These are phyloP conservation scores for Musca domestica DNA, from an alignment of 1,140 invertebrate genomes.

Conservation along the genomic window DNA sequence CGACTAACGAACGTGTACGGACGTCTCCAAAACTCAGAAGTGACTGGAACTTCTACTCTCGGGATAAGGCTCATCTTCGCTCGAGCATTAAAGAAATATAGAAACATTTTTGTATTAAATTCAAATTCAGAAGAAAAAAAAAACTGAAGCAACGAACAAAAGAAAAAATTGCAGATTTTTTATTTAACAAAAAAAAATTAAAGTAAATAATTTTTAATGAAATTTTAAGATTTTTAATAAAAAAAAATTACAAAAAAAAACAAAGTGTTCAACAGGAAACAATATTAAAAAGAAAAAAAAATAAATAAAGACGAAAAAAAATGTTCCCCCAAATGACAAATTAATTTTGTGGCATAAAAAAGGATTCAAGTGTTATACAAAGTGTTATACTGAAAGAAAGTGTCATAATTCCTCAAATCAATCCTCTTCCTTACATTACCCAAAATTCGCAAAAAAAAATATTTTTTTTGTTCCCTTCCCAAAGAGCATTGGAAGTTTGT, in stretches of 20 bases:
- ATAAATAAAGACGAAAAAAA: no score
- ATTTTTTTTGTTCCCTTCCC: no score
- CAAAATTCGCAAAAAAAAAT: no score
- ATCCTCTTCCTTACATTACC: no score
- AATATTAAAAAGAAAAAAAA: no score
- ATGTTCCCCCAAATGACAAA: no score
- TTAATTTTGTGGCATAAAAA: no score
- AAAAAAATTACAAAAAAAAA: background rate
- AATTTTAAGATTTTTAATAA: background rate
- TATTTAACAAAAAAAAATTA: background rate
- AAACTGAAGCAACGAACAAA: background rate
- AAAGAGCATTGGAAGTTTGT: no score
- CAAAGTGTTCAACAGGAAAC: no score
- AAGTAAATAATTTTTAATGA: background rate
- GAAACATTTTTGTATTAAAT: background rate
- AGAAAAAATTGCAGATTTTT: background rate
- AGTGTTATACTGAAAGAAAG: no score
- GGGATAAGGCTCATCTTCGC: background rate
- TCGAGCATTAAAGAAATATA: background rate
- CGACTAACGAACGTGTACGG: conserved; percentile 20
- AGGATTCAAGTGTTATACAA: no score
- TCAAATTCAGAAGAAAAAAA: background rate
- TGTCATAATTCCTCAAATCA: no score
- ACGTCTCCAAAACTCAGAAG: conserved; percentile 3
- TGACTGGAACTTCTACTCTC: conserved; percentile 1